A percentile compares a stretch with the other conserved stretches of the same genome.
Evolutionary conservation across 2,797 vertebrate genomes (phyloP).

Genomic region (Manis pentadactyla): DNA sequence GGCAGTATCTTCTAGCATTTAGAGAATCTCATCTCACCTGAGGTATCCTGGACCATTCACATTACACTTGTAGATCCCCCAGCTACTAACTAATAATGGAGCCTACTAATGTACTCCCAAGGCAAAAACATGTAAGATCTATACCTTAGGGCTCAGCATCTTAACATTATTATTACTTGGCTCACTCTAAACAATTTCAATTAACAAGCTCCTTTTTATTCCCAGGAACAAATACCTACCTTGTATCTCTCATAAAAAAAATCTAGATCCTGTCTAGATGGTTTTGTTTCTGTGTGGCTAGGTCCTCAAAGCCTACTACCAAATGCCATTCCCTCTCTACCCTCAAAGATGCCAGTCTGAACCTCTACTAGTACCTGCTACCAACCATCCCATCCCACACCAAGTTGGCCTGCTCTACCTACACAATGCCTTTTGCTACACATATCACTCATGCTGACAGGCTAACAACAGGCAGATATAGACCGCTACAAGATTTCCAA

Average conservation of each 20-base stretch:
- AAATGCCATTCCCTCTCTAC: background rate
- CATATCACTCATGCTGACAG: background rate
- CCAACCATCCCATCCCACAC: background rate
- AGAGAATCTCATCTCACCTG: background rate
- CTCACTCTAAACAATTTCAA: conserved; percentile 22
- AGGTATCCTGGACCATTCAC: background rate
- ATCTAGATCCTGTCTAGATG: background rate
- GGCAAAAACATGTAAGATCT: background rate
- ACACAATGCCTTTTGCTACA: background rate
- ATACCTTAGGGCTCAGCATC: background rate
- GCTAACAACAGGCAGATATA: background rate
- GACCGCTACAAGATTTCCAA: background rate
- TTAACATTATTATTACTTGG: background rate
- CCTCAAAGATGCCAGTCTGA: background rate
- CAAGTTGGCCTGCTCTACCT: background rate
- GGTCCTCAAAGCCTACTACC: background rate
- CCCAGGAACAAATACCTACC: background rate
- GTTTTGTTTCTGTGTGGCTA: background rate
- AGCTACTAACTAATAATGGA: background rate
- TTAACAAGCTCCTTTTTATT: conserved; percentile 23
- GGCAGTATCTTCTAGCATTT: background rate
- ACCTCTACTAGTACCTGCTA: background rate
- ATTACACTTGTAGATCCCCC: background rate
- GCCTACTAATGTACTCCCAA: background rate
- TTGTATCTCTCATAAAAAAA: conserved; percentile 14